Base-by-base conservation (phyloP, 2,797 vertebrate species). In the Hippocampus kuda region DNA sequence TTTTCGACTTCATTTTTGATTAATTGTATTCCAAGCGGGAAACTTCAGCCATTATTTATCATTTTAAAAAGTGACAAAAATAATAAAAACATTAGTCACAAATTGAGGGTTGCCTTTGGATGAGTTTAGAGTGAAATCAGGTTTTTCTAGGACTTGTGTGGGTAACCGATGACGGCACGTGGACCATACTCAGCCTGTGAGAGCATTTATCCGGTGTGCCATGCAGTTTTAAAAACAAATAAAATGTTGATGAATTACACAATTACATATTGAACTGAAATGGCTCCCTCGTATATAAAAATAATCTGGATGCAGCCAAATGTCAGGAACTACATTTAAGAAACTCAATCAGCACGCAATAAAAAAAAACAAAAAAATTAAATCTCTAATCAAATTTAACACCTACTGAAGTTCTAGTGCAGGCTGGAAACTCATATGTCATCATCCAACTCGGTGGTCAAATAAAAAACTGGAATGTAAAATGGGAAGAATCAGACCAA, bases 161-260 rank as follows among this genome's bases (percentile, higher is more conserved):
- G 53, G 34, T 8, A 56, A 24, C n/a, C 53, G 11, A n/a, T n/a
- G n/a, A 56, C 10, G 24, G 2, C 53, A n/a, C 22, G 11, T 54
- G 9, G 22, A 3, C n/a, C 53, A 24, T 24, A 54, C n/a, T 11
- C 8, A 24, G 9, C n/a, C n/a, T 24, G 51, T 8, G 53, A 54
- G 53, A 54, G 53, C n/a, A 54, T 54, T n/a, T 9, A 11, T 53
- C 22, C 3, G n/a, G 8, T 11, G 22, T 54, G 8, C 22, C 22
- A 54, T n/a, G 51, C 51, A 54, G 51, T 54, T 54, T 54, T 54
- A 54, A 54, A 54, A 54, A 54, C 10, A 54, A 24, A 54, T 54
- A 54, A 11, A n/a, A 54, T 24, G 53, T 11, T 54, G 53, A 53
- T 53, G 22, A 53, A 53, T 53, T n/a, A 53, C 22, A 51, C 20